Evolutionary conservation across 2,888 invertebrate genomes (phyloP), one percentile per base, ranked within the genome.

Genomic region (Pristionchus arcanus): DNA sequence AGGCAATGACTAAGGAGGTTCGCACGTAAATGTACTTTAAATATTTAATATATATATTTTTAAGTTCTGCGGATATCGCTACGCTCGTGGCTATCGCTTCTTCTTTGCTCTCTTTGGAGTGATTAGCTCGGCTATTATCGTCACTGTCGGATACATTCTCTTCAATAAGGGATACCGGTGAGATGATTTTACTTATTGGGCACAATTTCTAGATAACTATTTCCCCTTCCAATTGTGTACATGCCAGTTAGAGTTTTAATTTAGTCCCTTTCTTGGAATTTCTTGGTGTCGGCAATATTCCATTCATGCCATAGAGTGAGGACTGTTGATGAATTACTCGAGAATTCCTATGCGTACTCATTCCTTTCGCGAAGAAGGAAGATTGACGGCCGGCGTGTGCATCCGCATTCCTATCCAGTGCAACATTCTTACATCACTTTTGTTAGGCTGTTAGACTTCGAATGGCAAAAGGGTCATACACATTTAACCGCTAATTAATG

Each of bases 91-190:
- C n/a, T 68, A 28, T 42, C 87, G 87, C 28, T 87, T 68, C 68
- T 68, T 87, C 87, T 66, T 87, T 19, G 71, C 87, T 2, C 87
- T 87, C n/a, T 68, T 55, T 28, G 87, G 68, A 66, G 66, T 49
- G 1, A 49, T 87, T 15, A 28, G 19, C 21, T n/a, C 87, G 1
- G 49, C 71, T 4, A 49, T 68, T n/a, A 19, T 68, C 42, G 68
- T 87, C 87, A 87, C 87, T n/a, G 31, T 68, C 13, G 66, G 66
- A 42, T 87, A 68, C 87, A 68, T 87, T n/a, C 37, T 87, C 11
- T 87, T 87, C 68, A 66, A 71, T 16, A 87, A 71, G 53, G 87
- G 87, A 42, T 87, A 87, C 31, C 66, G 87, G 84, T 85, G 37
- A 55, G 31, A 4, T 19, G 11, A 49, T 9, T 49, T 49, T 49